Evolutionary conservation across 2,113 vertebrate genomes (phyloP).

Genomic region (Takifugu bimaculatus): DNA sequence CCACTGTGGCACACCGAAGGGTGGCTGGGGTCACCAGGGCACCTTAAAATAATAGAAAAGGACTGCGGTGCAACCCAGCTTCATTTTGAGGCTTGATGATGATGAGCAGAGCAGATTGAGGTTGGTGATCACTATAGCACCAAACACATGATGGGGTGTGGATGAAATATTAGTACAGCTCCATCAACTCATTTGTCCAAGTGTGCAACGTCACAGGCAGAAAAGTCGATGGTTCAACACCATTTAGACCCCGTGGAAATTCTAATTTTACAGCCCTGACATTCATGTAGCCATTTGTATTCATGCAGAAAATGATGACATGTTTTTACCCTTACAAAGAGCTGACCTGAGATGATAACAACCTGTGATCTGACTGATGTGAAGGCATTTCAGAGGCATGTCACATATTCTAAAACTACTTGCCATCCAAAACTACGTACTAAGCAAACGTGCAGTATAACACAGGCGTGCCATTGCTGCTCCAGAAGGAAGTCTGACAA

Average conservation of each 20-base stretch:
- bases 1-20: conserved; percentile 20
- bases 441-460: neutral
- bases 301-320: too few species aligned
- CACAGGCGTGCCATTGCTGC: neutral
- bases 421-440: neutral
- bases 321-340: neutral
- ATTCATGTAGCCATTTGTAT: too few species aligned
- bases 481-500: neutral
- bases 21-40: conserved; percentile 12
- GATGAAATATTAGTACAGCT: too few species aligned
- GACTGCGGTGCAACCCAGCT: neutral
- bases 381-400: conserved; percentile 20
- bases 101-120: conserved; percentile 1
- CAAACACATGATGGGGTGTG: neutral
- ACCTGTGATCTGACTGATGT: conserved; percentile 42
- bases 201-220: too few species aligned
- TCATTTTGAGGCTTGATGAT: neutral
- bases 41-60: conserved; percentile 6
- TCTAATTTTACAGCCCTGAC: too few species aligned
- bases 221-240: too few species aligned
- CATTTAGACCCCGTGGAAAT: too few species aligned
- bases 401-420: conserved; percentile 29
- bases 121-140: neutral
- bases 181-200: too few species aligned
- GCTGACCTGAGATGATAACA: too few species aligned